These are phyloP conservation scores for Drosophila neoperkinsi DNA, from an alignment of 2,888 invertebrate species.

Conservation along the genomic window DNA sequence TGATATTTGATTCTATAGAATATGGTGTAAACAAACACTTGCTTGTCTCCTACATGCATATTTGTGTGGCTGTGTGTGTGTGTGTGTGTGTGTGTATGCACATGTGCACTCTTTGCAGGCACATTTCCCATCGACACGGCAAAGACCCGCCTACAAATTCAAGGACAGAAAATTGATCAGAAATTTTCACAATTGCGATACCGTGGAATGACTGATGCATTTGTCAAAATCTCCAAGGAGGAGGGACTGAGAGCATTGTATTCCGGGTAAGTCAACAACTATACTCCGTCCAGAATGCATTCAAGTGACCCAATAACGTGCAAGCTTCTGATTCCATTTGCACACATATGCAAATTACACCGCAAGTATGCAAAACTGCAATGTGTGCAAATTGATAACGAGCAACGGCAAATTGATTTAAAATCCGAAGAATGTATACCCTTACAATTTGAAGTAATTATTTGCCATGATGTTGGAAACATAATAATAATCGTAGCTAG, in stretches of 20 bases:
- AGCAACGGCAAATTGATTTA: background rate
- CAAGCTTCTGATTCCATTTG: background rate
- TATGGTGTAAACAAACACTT: conserved; percentile 65
- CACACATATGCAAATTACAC: conserved; percentile 1
- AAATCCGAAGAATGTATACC: background rate
- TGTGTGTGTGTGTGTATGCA: conserved; percentile 1
- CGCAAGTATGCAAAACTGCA: conserved; percentile 3
- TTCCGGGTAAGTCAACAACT: conserved; percentile 88
- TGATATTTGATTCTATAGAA: conserved; percentile 31
- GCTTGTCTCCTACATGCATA: conserved; percentile 10
- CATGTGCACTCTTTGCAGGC: conserved; percentile 86
- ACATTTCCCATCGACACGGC: conserved; percentile 99
- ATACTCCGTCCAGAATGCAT: background rate
- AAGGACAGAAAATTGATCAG: conserved; percentile 94
- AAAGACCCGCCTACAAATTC: conserved; percentile 96
- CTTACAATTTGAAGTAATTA: background rate
- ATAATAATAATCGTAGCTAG: background rate
- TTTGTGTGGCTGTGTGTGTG: background rate
- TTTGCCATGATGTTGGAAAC: background rate
- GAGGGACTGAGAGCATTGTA: conserved; percentile 95
- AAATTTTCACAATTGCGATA: conserved; percentile 91
- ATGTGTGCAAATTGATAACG: conserved; percentile 38
- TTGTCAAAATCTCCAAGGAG: conserved; percentile 93
- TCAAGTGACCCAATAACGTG: conserved; percentile 45
- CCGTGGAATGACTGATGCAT: conserved; percentile 96